Evolutionary conservation across 2,888 invertebrate species (phyloP).

Genomic region (Vesta saturnalis): DNA sequence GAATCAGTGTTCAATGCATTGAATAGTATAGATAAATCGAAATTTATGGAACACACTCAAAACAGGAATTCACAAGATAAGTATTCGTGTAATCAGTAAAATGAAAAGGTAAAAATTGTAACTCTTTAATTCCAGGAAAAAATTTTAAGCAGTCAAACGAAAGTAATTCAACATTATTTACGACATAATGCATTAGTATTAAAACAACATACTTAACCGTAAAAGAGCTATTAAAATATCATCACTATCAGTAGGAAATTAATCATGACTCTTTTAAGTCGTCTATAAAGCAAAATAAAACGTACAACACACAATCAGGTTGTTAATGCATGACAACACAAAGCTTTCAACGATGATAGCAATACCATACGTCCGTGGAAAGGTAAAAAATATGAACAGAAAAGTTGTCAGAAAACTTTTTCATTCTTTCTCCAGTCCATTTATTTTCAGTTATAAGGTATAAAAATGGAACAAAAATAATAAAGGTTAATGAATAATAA

Average conservation of each 20-base stretch:
- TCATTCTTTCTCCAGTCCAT: conserved; percentile 7
- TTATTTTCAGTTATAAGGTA: not conserved
- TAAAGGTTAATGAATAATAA: conserved; percentile 33
- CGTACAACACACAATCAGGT: conserved; percentile 55
- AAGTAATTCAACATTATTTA: conserved; percentile 52
- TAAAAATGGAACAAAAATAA: conserved; percentile 21
- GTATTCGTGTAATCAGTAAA: not conserved
- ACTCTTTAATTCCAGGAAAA: conserved; percentile 7
- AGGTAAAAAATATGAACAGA: conserved; percentile 23
- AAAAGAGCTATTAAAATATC: conserved; percentile 59
- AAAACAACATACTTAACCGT: conserved; percentile 59
- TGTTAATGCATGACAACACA: conserved; percentile 60
- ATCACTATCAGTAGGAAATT: conserved; percentile 56
- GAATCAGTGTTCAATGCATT: too few relatives aligned
- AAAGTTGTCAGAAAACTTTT: conserved; percentile 17
- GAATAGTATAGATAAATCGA: too few relatives aligned
- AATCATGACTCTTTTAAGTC: conserved; percentile 56
- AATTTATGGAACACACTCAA: not conserved
- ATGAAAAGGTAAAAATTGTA: conserved; percentile 11
- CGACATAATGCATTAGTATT: conserved; percentile 53
- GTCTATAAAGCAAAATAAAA: conserved; percentile 55
- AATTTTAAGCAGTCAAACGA: conserved; percentile 3
- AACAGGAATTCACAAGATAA: not conserved
- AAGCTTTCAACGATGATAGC: conserved; percentile 57
- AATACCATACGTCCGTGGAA: conserved; percentile 12